Evolutionary conservation across 1,140 invertebrate genomes (phyloP).

Genomic region (Drosophila busckii): DNA sequence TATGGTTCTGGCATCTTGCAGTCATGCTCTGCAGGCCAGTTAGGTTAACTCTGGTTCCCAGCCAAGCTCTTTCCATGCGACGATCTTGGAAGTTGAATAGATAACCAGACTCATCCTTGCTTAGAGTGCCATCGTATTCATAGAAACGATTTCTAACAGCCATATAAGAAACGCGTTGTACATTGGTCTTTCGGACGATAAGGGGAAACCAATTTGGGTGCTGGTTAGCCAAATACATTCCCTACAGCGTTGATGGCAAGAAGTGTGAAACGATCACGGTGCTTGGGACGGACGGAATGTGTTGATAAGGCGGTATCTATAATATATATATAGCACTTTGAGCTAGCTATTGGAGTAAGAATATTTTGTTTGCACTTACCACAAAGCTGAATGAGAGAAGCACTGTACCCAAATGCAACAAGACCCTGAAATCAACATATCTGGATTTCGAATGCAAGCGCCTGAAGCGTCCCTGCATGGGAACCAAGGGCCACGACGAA

Average conservation of each 20-base stretch:
- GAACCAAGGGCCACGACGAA: conserved; percentile 83
- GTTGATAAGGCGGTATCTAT: conserved; percentile 58
- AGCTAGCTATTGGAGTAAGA: background rate
- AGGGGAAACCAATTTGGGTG: conserved; percentile 87
- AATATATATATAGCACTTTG: background rate
- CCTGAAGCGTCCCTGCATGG: conserved; percentile 84
- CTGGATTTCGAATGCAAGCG: conserved; percentile 82
- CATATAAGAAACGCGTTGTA: conserved; percentile 84
- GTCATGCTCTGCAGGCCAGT: conserved; percentile 81
- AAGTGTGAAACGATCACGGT: conserved; percentile 37
- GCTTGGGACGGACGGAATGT: conserved; percentile 58
- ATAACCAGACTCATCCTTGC: conserved; percentile 82
- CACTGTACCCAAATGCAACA: conserved; percentile 78
- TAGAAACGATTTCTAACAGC: conserved; percentile 83
- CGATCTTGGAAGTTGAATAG: conserved; percentile 87
- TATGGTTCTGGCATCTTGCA: conserved; percentile 83
- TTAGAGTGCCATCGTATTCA: conserved; percentile 80
- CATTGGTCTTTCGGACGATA: conserved; percentile 85
- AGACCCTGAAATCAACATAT: conserved; percentile 79
- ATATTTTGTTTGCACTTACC: conserved; percentile 32
- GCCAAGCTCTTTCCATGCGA: conserved; percentile 82
- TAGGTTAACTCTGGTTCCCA: conserved; percentile 56
- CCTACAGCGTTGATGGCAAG: conserved; percentile 79
- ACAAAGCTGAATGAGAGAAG: conserved; percentile 54
- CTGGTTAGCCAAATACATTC: conserved; percentile 82